A percentile compares a stretch with the other conserved stretches of the same genome.
These are phyloP conservation scores for Notospermus geniculatus DNA, from an alignment of 1,140 invertebrate species.

Conservation along the genomic window DNA sequence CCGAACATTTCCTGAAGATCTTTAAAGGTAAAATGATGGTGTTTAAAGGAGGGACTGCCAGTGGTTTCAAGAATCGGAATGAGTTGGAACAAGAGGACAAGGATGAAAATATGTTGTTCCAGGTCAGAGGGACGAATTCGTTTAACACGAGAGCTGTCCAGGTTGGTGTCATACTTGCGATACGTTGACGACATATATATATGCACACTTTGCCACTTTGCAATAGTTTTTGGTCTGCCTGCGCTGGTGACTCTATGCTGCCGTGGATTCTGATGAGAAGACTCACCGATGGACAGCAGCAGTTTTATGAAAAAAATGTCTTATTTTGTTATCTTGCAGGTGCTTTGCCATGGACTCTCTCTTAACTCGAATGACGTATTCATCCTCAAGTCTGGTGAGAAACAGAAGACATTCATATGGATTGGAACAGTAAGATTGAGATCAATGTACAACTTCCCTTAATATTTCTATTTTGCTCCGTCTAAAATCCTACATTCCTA, in stretches of 20 bases:
- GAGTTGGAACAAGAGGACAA: constrained; percentile 61
- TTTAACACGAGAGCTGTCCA: constrained; percentile 68
- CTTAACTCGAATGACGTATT: constrained; percentile 73
- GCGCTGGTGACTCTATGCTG: too few relatives aligned
- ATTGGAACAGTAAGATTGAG: constrained; percentile 63
- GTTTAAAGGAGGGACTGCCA: constrained; percentile 47
- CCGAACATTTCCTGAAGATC: constrained; percentile 37
- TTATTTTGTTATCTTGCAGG: too few relatives aligned
- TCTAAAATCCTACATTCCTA: too few relatives aligned
- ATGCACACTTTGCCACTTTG: too few relatives aligned
- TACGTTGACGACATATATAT: too few relatives aligned
- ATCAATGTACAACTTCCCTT: too few relatives aligned
- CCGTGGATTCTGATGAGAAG: too few relatives aligned
- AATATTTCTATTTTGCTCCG: too few relatives aligned
- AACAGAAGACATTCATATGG: constrained; percentile 65
- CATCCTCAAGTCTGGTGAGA: constrained; percentile 61
- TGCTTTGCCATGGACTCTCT: constrained; percentile 61
- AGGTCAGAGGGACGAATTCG: constrained; percentile 61
- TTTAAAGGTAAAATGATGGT: constrained; percentile 40
- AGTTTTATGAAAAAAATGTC: too few relatives aligned
- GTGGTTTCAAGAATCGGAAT: constrained; percentile 57
- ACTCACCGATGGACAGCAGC: too few relatives aligned
- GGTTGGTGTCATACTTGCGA: constrained; percentile 27
- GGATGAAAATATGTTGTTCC: constrained; percentile 66
- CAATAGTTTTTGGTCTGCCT: too few relatives aligned